These are phyloP conservation scores for Oscarella lobularis DNA, from an alignment of 37 sponge, comb jelly and placozoan species.

Conservation along the genomic window DNA sequence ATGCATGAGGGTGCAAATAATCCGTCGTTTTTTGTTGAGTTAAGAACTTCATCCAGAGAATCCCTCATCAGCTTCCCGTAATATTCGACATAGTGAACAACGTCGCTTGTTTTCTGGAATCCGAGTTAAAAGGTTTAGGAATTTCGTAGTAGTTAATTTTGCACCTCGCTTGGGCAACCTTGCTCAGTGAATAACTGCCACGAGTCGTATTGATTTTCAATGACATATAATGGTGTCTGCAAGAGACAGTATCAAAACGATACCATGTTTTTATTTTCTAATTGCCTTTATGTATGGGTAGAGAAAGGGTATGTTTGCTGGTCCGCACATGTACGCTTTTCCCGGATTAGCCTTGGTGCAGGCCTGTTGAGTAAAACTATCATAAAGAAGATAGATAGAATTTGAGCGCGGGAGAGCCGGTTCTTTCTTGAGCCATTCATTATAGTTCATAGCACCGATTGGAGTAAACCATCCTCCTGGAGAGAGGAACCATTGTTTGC, in stretches of 20 bases:
- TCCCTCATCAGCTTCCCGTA: conserved; percentile 1
- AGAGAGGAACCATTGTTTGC: too few relatives aligned
- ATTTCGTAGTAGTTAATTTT: too few relatives aligned
- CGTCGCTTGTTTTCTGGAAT: neutral
- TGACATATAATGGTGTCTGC: neutral
- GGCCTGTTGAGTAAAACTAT: neutral
- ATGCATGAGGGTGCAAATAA: neutral
- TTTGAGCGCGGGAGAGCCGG: too few relatives aligned
- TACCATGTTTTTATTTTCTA: too few relatives aligned
- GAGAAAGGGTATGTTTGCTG: neutral
- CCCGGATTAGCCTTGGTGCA: neutral
- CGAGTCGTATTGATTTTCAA: neutral
- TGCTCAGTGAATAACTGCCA: neutral
- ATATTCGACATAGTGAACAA: neutral
- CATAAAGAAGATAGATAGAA: too few relatives aligned
- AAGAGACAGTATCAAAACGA: too few relatives aligned
- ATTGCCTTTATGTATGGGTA: neutral
- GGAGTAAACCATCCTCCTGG: too few relatives aligned
- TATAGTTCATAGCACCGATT: too few relatives aligned
- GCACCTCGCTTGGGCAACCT: conserved; percentile 1
- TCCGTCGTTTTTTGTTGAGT: neutral
- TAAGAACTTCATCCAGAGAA: neutral
- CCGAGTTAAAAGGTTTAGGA: too few relatives aligned
- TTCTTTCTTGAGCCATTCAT: too few relatives aligned
- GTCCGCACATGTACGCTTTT: neutral